These are phyloP conservation scores for Neoscelio sp. DNA, from an alignment of 2,888 invertebrate species.

Conservation along the genomic window DNA sequence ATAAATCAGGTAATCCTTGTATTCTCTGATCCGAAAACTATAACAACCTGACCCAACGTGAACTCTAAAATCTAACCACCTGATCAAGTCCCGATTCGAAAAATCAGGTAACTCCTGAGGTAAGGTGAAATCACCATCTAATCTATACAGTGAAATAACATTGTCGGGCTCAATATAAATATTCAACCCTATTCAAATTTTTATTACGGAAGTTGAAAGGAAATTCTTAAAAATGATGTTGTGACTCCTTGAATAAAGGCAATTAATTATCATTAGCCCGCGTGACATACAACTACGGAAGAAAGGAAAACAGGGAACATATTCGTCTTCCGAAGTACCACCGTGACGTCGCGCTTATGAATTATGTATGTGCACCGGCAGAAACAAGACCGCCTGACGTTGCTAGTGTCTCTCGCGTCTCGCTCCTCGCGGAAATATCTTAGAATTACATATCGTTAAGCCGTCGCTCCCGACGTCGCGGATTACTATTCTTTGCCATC, in stretches of 20 bases:
- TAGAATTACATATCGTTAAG: conserved; percentile 68
- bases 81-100: no score
- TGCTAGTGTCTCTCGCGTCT: conserved; percentile 69
- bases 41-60: no score
- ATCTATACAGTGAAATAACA: no score
- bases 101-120: no score
- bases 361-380: conserved; percentile 75
- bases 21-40: no score
- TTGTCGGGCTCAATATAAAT: no score
- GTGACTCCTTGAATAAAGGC: conserved; percentile 12
- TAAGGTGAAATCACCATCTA: no score
- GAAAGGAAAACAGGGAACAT: conserved; percentile 71
- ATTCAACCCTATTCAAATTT: no score
- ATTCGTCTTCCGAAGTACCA: conserved; percentile 76
- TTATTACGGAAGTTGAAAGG: no score
- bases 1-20: no score
- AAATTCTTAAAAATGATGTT: no score
- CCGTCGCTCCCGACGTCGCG: conserved; percentile 52
- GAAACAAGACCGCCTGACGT: conserved; percentile 71
- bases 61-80: no score
- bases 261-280: conserved; percentile 66
- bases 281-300: conserved; percentile 58
- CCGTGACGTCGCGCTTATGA: conserved; percentile 76
- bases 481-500: conserved; percentile 60
- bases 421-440: conserved; percentile 50